Base-by-base conservation (phyloP, 2,797 vertebrate genomes). In the Oreochromis grahami region DNA sequence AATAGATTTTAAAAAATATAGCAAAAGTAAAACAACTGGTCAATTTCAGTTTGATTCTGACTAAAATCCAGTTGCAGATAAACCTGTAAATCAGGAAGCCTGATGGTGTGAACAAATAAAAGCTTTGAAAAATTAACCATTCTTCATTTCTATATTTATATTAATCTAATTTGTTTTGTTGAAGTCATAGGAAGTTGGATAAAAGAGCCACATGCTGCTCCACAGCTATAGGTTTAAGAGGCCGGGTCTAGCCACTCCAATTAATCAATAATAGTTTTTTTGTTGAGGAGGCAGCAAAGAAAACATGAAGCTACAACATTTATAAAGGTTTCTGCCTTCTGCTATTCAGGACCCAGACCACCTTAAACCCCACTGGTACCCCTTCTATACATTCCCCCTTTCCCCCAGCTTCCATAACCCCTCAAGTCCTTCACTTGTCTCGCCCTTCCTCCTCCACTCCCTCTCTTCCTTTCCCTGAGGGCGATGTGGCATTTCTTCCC, bases 401-500 rank as follows among this genome's bases (percentile, higher is more conserved):
- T 14, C 24, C 78, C 84, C 68, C 7, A 55, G 10, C 53, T 9
- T 80, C 68, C 68, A 76, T 38, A 76, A 77, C 51, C 83, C 88
- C 74, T 78, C 29, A n/a, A 52, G 76, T 86, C 81, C 63, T 53
- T 76, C 79, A 81, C 41, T 81, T 81, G 78, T 85, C 81, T 81
- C 55, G n/a, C 84, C 72, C 78, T 78, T 78, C 68, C 82, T 76
- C 84, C 81, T 80, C 86, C 84, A 81, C 82, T 89, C 89, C 88
- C 74, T 87, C 77, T 83, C 83, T 43, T 78, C 80, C 88, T 85
- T 65, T 94, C 94, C 95, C 94, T 90, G 79, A 94, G 92, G 95
- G 94, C 89, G 51, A 89, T 87, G 91, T 93, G 90, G 93, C 92
- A 90, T 95, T 91, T 93, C 85, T 86, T 84, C 91, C 90, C 83